Evolutionary conservation across 53 echinoderm and acorn worm genomes (phyloP), one percentile per base, ranked within the genome.

Genomic region (Stichopus horrens): DNA sequence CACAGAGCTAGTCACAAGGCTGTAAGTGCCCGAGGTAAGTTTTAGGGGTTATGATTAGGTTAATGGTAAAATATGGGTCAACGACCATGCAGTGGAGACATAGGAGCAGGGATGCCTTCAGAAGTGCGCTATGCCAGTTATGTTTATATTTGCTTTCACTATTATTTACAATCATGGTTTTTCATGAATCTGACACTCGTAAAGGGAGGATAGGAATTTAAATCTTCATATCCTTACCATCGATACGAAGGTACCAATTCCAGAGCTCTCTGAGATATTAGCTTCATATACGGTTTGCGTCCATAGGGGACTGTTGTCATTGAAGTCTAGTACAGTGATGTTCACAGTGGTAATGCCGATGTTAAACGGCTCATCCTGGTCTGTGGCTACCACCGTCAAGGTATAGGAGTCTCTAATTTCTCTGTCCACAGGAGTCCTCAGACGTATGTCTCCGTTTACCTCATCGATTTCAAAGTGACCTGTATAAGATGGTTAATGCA

Each of bases 251-350:
- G 89, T 88, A 56, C 90, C 67, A 2, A 87, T 75, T 4, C 77
- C 77, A 65, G 84, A 75, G 52, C 92, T 87, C 59, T 96, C 96
- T 0, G 86, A 58, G 18, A 99, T 60, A 58, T 86, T 89, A 9
- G 76, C 89, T 10, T 71, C 73, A 73, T 94, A 96, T 22, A n/a
- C 77, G 9, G 71, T 56, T 6, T 57, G 86, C 23, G 10, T 63
- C 94, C 92, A 93, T 55, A 88, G 86, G 0, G 99, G 99, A 22
- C 81, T 83, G 65, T 99, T 99, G 77, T 99, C 99, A 75, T 99
- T 99, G 73, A 88, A 90, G 86, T 99, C 99, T 4, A n/a, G 66
- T 7, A 99, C 90, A 53, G 76, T 88, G 5, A 99, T 76, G 8
- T 83, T 84, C 21, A 98, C 88, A 7, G 89, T 91, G 66, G 93